Base-by-base conservation (phyloP, 2,113 vertebrate species). In the Turnix velox region DNA sequence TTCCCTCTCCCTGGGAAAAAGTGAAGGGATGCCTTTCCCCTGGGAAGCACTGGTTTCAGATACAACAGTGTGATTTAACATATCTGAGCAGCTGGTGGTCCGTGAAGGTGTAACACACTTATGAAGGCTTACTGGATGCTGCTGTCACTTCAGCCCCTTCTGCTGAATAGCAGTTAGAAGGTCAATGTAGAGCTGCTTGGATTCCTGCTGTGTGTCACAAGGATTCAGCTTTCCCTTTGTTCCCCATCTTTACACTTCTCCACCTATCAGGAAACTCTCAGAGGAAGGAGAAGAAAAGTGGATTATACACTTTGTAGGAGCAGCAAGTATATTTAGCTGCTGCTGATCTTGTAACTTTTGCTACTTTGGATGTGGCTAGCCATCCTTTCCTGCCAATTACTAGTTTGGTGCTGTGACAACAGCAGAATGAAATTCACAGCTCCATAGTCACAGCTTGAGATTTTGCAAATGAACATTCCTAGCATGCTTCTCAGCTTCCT, bases 381-480 rank as follows among this genome's bases (percentile, higher is more conserved):
- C 91, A 96, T 96, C 96, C 89, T 89, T 95, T 96, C 94, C 87
- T 76, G 87, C 89, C 95, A 94, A 96, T 91, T 96, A 96, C 91
- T 87, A 59, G 51, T 67, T 89, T 2, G 2, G 63, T 46, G 92
- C 91, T 93, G 85, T 92, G 87, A 96, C 92, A 94, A 94, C 89
- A 96, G 92, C 4, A 0, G 84, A 85, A 94, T 89, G 84, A 96
- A 85, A 93, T 95, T 96, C 94, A 83, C 95, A 92, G 92, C 94
- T 94, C 88, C 3, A 1, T 78, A 73, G 71, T 92, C 96, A 93
- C 96, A 96, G 95, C 92, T 95, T 96, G 95, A 96, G 90, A 79
- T 91, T 95, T 95, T 83, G 94, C 82, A 96, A 95, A 94, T 94
- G 96, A 96, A 96, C 95, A 92, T 91, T 96, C 92, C 66, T 93